Percentiles rank a stretch among this genome's conserved stretches.
These are phyloP conservation scores for Ormyrus pomaceus DNA, from an alignment of 2,888 invertebrate species.

Conservation along the genomic window DNA sequence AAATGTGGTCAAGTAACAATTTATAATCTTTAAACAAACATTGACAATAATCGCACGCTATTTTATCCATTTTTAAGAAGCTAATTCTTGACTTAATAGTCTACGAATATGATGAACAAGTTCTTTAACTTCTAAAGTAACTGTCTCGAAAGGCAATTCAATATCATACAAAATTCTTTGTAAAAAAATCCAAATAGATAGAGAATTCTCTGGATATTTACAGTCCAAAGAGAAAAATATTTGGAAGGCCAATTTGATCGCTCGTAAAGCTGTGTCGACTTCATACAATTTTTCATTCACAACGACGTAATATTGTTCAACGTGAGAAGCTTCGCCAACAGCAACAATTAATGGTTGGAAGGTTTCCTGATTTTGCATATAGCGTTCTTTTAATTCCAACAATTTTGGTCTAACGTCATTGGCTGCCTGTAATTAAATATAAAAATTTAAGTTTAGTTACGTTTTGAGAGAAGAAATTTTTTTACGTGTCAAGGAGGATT, in stretches of 20 bases:
- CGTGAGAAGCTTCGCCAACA: background rate
- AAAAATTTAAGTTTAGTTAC: constrained; percentile 5
- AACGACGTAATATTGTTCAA: constrained; percentile 20
- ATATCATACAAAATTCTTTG: constrained; percentile 28
- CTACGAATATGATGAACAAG: background rate
- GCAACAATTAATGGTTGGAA: constrained; percentile 24
- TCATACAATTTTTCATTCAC: constrained; percentile 27
- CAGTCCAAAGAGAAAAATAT: constrained; percentile 29
- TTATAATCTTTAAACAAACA: constrained; percentile 5
- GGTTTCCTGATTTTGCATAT: constrained; percentile 21
- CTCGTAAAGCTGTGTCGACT: constrained; percentile 2
- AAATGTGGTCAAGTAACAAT: constrained; percentile 6
- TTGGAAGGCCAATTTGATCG: constrained; percentile 10
- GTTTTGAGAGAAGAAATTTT: background rate
- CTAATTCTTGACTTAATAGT: background rate
- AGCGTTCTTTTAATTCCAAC: constrained; percentile 2
- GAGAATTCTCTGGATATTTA: constrained; percentile 10
- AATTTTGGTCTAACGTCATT: constrained; percentile 16
- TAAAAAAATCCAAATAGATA: constrained; percentile 10
- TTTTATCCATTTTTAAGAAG: background rate
- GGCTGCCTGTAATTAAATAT: constrained; percentile 14
- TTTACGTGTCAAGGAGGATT: background rate
- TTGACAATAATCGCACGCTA: constrained; percentile 13
- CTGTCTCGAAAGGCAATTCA: background rate
- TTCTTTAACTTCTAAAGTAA: constrained; percentile 2